Conservation (phyloP, 2,113 vertebrate species). For the Misgurnus mizolepis region DNA sequence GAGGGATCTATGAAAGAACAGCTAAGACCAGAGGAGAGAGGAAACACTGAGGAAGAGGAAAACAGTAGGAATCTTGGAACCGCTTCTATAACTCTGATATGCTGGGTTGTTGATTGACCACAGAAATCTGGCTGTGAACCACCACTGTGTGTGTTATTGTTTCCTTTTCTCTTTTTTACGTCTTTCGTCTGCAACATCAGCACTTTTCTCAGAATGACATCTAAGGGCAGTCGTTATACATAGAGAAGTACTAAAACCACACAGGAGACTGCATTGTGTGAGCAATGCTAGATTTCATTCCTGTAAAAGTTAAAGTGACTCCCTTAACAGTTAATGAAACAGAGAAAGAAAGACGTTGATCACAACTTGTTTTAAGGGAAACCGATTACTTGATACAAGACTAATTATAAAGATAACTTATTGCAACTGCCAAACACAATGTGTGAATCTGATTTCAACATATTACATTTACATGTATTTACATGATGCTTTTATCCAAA, state of each 20-base stretch:
- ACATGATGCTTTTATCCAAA: too few relatives aligned
- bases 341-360: conserved; percentile 37
- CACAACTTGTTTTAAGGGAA: neutral
- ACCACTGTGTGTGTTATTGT: conserved; percentile 67
- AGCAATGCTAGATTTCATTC: conserved; percentile 67
- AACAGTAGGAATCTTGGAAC: conserved; percentile 57
- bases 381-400: neutral
- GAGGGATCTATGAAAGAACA: conserved; percentile 58
- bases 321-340: conserved; percentile 53
- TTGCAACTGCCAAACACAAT: neutral
- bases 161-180: conserved; percentile 57
- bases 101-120: conserved; percentile 63
- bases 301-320: conserved; percentile 74
- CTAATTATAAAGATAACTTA: too few relatives aligned
- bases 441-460: neutral
- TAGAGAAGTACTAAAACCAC: conserved; percentile 77
- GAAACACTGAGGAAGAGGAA: conserved; percentile 66
- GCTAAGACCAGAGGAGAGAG: conserved; percentile 57
- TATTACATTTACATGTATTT: too few relatives aligned
- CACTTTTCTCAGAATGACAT: conserved; percentile 76
- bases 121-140: conserved; percentile 73
- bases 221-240: conserved; percentile 81
- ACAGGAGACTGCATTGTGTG: conserved; percentile 78
- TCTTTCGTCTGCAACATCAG: conserved; percentile 70
- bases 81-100: conserved; percentile 60